Evolutionary conservation across 2,888 invertebrate genomes (phyloP).

Genomic region (Trissoscelio sp.): DNA sequence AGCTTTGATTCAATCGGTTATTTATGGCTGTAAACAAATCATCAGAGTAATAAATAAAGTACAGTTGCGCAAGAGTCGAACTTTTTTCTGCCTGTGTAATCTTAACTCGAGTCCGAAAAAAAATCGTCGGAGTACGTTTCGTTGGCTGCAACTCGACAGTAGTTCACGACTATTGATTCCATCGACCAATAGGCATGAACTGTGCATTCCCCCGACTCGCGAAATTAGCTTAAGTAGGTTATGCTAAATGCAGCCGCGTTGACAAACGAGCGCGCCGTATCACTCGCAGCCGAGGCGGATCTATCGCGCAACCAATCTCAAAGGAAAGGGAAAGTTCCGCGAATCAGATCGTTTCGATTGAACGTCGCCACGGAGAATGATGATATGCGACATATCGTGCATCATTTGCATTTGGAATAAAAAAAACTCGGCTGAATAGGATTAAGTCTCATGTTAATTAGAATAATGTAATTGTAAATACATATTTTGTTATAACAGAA

Average conservation of each 20-base stretch:
- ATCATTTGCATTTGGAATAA: no score
- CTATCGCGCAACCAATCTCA: constrained; percentile 65
- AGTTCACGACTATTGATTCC: constrained; percentile 57
- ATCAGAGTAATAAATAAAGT: constrained; percentile 16
- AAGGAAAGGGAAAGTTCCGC: constrained; percentile 66
- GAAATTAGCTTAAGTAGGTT: constrained; percentile 68
- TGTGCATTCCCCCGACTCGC: constrained; percentile 65
- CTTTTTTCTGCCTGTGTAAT: constrained; percentile 7
- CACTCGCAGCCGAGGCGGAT: constrained; percentile 65
- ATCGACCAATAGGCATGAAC: constrained; percentile 55
- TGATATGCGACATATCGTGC: constrained; percentile 45
- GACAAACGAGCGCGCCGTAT: constrained; percentile 69
- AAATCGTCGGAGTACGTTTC: constrained; percentile 9
- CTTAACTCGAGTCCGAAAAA: constrained; percentile 1
- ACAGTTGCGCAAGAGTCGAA: constrained; percentile 16
- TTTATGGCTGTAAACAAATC: constrained; percentile 33
- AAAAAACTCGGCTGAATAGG: no score
- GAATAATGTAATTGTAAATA: no score
- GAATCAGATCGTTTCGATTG: constrained; percentile 64
- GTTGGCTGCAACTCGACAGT: constrained; percentile 27
- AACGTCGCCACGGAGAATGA: constrained; percentile 38
- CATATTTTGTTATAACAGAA: no score
- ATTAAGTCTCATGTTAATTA: no score
- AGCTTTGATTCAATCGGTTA: constrained; percentile 7
- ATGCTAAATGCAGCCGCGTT: constrained; percentile 67